Evolutionary conservation across 2,797 vertebrate species (phyloP).

Genomic region (Bovichtus diacanthus): DNA sequence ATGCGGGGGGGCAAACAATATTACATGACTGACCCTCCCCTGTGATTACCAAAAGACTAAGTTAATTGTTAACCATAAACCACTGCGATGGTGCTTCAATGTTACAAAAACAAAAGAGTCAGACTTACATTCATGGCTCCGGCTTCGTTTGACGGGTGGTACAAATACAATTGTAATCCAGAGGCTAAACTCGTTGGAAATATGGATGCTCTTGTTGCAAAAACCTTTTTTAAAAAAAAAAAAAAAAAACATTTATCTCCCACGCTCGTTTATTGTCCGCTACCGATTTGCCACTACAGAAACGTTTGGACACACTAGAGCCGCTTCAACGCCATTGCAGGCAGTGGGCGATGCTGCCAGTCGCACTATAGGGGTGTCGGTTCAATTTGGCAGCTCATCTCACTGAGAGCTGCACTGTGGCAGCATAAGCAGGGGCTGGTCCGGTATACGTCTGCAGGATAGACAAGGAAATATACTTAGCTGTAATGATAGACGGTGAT

Average conservation of each 20-base stretch:
- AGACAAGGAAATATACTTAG: neutral
- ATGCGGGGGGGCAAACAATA: neutral
- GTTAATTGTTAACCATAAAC: constrained; percentile 56
- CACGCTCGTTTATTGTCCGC: constrained; percentile 54
- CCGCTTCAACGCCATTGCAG: constrained; percentile 85
- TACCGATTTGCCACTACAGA: constrained; percentile 66
- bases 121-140: constrained; percentile 84
- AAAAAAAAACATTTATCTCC: constrained; percentile 56
- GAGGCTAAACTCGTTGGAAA: constrained; percentile 26
- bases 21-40: neutral
- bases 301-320: constrained; percentile 73
- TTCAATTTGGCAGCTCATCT: constrained; percentile 46
- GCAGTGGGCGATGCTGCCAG: constrained; percentile 79
- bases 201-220: constrained; percentile 37
- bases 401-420: constrained; percentile 28
- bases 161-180: constrained; percentile 63
- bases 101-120: constrained; percentile 85
- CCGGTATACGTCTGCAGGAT: constrained; percentile 8
- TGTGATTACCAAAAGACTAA: constrained; percentile 44
- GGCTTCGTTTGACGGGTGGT: constrained; percentile 54
- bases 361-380: constrained; percentile 72
- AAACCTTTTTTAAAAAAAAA: too few relatives aligned
- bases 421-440: neutral
- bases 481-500: neutral
- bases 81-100: constrained; percentile 66